Base-by-base conservation (phyloP, 2,113 vertebrate genomes). In the Serilophus lunatus region DNA sequence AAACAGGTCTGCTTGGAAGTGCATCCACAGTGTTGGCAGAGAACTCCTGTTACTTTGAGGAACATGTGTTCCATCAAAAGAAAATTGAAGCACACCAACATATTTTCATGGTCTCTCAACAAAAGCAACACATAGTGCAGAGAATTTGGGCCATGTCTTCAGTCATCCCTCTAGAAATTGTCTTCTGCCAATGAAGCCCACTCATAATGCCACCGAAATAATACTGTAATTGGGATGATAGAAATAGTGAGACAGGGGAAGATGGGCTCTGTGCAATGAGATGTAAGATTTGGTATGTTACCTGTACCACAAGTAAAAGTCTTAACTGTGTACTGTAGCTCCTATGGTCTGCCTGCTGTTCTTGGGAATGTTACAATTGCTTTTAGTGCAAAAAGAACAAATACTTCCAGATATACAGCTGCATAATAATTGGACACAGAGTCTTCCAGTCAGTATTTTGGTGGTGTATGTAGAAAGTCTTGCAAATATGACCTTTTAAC, bases 401-500 rank as follows among this genome's bases (percentile, higher is more conserved):
- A n/a, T 10, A 8, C 22, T 36, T 23, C 7, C 20, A 35, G 60
- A 49, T 12, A 53, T 80, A 56, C 18, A 66, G 47, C 66, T 57
- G 44, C 20, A 35, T 59, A 72, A 36, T 42, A 69, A 78, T 59
- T 51, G 44, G 40, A 69, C 60, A 35, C 38, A 64, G 44, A 51
- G 24, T 68, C 59, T 88, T 84, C 22, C 78, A 88, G 85, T n/a
- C 36, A 57, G 28, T 85, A 53, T 91, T 93, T 86, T 92, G 65
- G 77, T 75, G 65, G 83, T 29, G 25, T 53, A 86, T 78, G 90
- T 81, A 88, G 82, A 86, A 95, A 90, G 84, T 72, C 71, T 95
- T 91, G 90, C 84, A 91, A 42, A 82, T 45, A 74, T 42, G 88
- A 95, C 88, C 95, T 91, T 89, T 92, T 86, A 92, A 94, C 81